A percentile compares a stretch with the other conserved stretches of the same genome.
Evolutionary conservation across 1,140 invertebrate genomes (phyloP).

Genomic region (Dysdera silvatica): DNA sequence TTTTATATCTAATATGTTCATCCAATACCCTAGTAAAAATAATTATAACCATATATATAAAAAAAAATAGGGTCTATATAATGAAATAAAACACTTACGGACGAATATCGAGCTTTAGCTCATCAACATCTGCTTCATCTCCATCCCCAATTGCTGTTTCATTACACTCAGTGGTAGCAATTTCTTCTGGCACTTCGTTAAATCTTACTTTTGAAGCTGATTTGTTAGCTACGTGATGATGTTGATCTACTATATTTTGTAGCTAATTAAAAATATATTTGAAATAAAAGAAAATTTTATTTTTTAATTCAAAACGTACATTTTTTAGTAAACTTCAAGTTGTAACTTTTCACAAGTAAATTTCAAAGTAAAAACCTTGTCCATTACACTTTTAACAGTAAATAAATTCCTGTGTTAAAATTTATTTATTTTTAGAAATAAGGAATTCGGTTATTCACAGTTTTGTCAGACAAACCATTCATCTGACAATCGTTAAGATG

Average conservation of each 20-base stretch:
- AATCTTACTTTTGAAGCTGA: conserved; percentile 14
- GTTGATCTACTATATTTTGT: conserved; percentile 29
- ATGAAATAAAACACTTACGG: conserved; percentile 7
- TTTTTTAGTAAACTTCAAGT: too few species aligned
- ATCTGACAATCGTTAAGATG: too few species aligned
- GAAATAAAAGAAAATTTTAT: neutral
- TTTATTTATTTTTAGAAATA: too few species aligned
- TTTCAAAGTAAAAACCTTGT: too few species aligned
- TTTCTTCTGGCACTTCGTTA: conserved; percentile 22
- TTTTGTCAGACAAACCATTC: too few species aligned
- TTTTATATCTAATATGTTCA: too few species aligned
- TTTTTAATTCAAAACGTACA: neutral
- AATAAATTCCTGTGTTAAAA: too few species aligned
- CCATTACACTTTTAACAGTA: too few species aligned
- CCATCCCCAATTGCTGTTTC: neutral
- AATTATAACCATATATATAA: neutral
- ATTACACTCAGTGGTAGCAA: conserved; percentile 4
- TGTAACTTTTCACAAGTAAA: too few species aligned
- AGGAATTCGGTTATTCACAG: too few species aligned
- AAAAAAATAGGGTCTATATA: neutral
- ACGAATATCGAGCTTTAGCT: neutral
- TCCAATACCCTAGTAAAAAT: too few species aligned
- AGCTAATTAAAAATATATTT: conserved; percentile 4
- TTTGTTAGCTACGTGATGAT: conserved; percentile 6
- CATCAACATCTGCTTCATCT: neutral